Base-by-base conservation (phyloP, 2,113 vertebrate species). In the Rousettus leschenaultii region DNA sequence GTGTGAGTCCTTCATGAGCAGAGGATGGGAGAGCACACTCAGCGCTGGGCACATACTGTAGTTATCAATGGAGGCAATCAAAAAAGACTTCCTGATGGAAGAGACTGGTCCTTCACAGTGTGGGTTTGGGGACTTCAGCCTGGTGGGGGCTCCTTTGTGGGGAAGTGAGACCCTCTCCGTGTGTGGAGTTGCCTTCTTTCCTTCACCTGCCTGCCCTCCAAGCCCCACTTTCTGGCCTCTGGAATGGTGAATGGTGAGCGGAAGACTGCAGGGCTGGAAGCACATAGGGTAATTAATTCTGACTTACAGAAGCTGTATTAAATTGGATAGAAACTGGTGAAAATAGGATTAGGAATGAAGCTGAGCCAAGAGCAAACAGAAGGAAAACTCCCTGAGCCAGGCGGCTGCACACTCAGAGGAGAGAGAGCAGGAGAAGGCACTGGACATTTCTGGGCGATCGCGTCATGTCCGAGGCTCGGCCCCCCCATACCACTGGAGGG, bases 341-440 rank as follows among this genome's bases (percentile, higher is more conserved):
- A 98, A 98, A 98, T 98, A 97, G 98, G 98, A 98, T 99, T 99
- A 99, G 96, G 95, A 95, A 90, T 94, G 95, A 95, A 97, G 95
- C 96, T 96, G 96, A 97, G 98, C 98, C 98, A 97, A 97, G 95
- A 97, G 96, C 97, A 97, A 98, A 97, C 94, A 94, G 97, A 98
- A 98, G 97, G 95, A 98, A 98, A 59, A 48, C 93, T 97, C 97
- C 94, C 75, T 0, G 73, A 96, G 93, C 86, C 35, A 73, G 96
- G 96, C 92, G 91, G 96, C 97, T 75, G 89, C 66, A 89, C 90
- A 51, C 97, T 15, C 2, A 33, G 94, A 94, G 78, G 94, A 86
- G 38, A 96, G 94, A 84, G 97, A 92, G 75, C 6, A 33, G 97
- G 96, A 79, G 85, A 94, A 92, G 80, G 94, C 86, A 4, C 70